Evolutionary conservation across 2,797 vertebrate genomes (phyloP), one percentile per base, ranked within the genome.

Genomic region (Onychomys leucogaster): DNA sequence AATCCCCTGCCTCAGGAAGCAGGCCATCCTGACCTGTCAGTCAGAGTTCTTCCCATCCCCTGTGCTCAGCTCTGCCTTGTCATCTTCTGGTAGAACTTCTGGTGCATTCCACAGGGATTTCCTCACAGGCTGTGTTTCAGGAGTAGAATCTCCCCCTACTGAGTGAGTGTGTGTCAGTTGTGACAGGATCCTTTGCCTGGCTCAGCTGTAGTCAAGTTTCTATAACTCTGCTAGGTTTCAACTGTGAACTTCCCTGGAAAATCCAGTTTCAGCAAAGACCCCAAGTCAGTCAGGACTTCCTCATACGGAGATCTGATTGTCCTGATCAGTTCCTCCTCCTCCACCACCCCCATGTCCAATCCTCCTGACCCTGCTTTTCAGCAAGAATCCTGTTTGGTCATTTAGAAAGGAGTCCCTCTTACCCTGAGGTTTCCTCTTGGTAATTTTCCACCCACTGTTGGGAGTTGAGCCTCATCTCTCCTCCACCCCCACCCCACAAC

Each of bases 71-170:
- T 90, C 78, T 77, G 41, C 19, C 14, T 59, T n/a, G 34, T 59
- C 52, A 23, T 37, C 89, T 94, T 95, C 78, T 69, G 57, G 7
- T 2, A 81, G 52, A 95, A 89, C 12, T 86, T 85, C 46, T 73
- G 77, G 37, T 55, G 91, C 73, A 0, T 89, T 73, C 78, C 43
- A 46, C 57, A 86, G 41, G 43, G 29, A 3, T 89, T 63, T 85
- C 87, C 76, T 92, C 89, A 65, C 11, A 57, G 52, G 29, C 46
- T 29, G 9, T 52, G 17, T 61, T 77, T 71, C 69, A 57, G 29
- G 25, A 10, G 34, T 23, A 81, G 14, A 59, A 55, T 91, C 94
- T 93, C 43, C 93, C 61, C n/a, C 1, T 91, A 52, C 52, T 32
- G 46, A 89, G 52, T 14, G 46, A 46, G 6, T 71, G n/a, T 77